Percentiles rank a stretch among this genome's conserved stretches.
Conservation (phyloP, 2,797 vertebrate species). For the Antrozous pallidus region DNA sequence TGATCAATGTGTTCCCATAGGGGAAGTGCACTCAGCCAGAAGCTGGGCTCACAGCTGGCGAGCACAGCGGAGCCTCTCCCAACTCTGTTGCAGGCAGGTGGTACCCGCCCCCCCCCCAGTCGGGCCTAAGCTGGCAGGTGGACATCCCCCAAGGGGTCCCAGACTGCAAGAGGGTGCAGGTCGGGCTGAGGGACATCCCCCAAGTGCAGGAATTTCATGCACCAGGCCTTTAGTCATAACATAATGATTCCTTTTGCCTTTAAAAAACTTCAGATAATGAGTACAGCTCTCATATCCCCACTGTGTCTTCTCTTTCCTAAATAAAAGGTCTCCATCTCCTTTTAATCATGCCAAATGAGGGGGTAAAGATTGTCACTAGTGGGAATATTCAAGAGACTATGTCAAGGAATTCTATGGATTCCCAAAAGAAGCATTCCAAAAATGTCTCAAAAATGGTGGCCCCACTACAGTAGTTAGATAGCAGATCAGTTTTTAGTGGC, state of each 20-base stretch:
- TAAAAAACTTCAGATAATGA: neutral
- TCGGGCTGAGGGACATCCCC: too few relatives aligned
- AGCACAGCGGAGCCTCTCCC: too few relatives aligned
- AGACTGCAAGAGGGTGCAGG: too few relatives aligned
- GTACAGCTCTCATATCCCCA: neutral
- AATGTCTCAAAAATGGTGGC: neutral
- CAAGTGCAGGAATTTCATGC: too few relatives aligned
- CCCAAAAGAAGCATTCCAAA: constrained; percentile 1
- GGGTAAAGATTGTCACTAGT: neutral
- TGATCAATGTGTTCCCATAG: too few relatives aligned
- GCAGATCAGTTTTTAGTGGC: neutral
- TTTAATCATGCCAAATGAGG: neutral
- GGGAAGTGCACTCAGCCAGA: too few relatives aligned
- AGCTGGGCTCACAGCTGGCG: too few relatives aligned
- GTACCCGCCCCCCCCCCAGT: too few relatives aligned
- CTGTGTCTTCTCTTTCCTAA: neutral
- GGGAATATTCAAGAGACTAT: neutral
- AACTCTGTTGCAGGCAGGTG: too few relatives aligned
- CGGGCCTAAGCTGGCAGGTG: too few relatives aligned
- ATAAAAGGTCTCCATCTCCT: neutral
- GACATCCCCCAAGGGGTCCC: too few relatives aligned
- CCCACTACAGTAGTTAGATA: neutral
- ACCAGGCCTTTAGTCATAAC: too few relatives aligned
- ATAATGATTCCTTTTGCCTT: neutral
- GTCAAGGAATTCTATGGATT: neutral